phyloP scores from a whole-genome alignment of 2,113 vertebrate genomes.

The Thermophis baileyi region DNA sequence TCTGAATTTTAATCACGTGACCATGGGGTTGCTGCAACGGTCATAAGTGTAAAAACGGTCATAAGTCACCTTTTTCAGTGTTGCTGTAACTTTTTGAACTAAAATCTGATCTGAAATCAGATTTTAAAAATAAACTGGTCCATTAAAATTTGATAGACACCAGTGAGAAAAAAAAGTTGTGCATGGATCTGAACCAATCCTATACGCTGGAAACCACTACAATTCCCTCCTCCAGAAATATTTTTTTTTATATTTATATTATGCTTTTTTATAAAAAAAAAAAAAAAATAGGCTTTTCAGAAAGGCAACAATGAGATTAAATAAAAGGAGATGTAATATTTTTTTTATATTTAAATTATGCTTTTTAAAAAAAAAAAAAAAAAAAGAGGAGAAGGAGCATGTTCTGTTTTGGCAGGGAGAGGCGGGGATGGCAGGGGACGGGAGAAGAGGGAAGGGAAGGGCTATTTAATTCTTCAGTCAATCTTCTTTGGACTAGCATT shows the following conservation, averaged over 20 bases:
- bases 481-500: not conserved
- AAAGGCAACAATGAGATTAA: too few species aligned
- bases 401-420: too few species aligned
- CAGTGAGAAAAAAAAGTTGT: not conserved
- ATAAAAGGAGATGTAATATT: too few species aligned
- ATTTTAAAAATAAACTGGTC: not conserved
- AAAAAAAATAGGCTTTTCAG: too few species aligned
- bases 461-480: not conserved
- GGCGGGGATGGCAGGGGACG: fast-evolving
- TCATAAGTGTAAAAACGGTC: not conserved
- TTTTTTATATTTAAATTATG: not conserved
- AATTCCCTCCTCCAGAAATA: not conserved
- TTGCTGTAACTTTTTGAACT: not conserved
- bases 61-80: not conserved
- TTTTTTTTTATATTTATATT: not conserved
- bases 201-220: not conserved
- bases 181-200: not conserved
- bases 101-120: not conserved
- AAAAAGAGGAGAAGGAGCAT: too few species aligned
- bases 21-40: not conserved
- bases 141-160: not conserved
- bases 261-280: too few species aligned
- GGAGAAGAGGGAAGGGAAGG: not conserved
- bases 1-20: not conserved
- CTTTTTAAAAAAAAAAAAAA: too few species aligned